Evolutionary conservation across 1,140 invertebrate genomes (phyloP).

Genomic region (Coelopa frigida): DNA sequence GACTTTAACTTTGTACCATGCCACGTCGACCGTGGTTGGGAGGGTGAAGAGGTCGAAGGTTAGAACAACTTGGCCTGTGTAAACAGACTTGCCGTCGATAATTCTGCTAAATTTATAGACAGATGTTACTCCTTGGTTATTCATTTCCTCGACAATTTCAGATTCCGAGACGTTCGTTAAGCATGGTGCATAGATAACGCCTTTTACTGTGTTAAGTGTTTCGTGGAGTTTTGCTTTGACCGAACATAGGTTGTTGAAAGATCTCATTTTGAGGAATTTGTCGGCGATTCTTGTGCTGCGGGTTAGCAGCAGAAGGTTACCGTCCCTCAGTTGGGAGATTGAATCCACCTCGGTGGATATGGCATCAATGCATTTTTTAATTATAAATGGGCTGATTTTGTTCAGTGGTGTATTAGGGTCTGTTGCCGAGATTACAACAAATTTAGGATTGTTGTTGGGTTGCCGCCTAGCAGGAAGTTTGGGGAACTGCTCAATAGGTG

Average conservation of each 20-base stretch:
- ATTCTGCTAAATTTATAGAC: constrained; percentile 4
- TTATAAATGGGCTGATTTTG: constrained; percentile 5
- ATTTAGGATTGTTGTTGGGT: too few species aligned
- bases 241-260: constrained; percentile 1
- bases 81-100: neutral
- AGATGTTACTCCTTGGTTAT: neutral
- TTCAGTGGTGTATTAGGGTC: too few species aligned
- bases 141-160: constrained; percentile 4
- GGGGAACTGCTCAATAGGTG: too few species aligned
- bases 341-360: too few species aligned
- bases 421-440: too few species aligned
- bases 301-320: constrained; percentile 1
- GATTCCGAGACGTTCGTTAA: too few species aligned
- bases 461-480: too few species aligned
- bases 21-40: constrained; percentile 1
- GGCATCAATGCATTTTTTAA: constrained; percentile 4
- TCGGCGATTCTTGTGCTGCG: neutral
- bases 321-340: constrained; percentile 8
- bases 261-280: constrained; percentile 7
- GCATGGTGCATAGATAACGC: constrained; percentile 1
- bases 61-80: neutral
- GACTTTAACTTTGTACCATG: constrained; percentile 7
- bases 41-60: constrained; percentile 1
- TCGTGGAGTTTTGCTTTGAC: constrained; percentile 7
- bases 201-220: constrained; percentile 5